Evolutionary conservation across 2,113 vertebrate species (phyloP), one percentile per base, ranked within the genome.

Genomic region (Coracopsis vasa): DNA sequence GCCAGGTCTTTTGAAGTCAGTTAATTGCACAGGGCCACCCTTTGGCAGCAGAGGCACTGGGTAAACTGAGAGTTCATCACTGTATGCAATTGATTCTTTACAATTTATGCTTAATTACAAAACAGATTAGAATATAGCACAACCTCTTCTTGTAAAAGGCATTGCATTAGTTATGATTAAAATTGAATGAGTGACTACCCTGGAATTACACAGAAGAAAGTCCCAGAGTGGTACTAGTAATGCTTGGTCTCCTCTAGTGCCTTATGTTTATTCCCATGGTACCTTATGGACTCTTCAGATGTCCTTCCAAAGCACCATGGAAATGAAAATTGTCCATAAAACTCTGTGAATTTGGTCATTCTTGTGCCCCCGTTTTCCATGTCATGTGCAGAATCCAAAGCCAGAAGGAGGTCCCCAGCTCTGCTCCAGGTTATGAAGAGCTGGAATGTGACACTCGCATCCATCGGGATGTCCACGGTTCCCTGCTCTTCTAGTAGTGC

Each of bases 71-170:
- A 91, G 84, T 93, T 91, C 91, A 62, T 80, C 3, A 1, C 45
- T n/a, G 73, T 60, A 21, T n/a, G 81, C 82, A 58, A 75, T 72
- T 80, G 81, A 88, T 96, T 72, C 89, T 93, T 94, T 84, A 89
- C 28, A 95, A 97, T 87, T 95, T 93, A 73, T 92, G 86, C 92
- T 96, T 95, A 86, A 89, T 96, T 94, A 90, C 94, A 92, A 92
- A 95, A 92, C 85, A 86, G 86, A 96, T 93, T 77, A 72, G 91
- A 94, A 94, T 91, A 66, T 69, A 79, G 78, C 85, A 64, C 24
- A 80, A 87, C 92, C 74, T 91, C 88, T 96, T 86, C 88, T 77
- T 96, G 95, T 93, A 96, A 97, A 97, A 65, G 70, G 75, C 92
- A 58, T 86, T 70, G 94, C 91, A 74, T 85, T 86, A 67, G 94